Evolutionary conservation across 2,888 invertebrate genomes (phyloP), one percentile per base, ranked within the genome.

Genomic region (Plutella xylostella): DNA sequence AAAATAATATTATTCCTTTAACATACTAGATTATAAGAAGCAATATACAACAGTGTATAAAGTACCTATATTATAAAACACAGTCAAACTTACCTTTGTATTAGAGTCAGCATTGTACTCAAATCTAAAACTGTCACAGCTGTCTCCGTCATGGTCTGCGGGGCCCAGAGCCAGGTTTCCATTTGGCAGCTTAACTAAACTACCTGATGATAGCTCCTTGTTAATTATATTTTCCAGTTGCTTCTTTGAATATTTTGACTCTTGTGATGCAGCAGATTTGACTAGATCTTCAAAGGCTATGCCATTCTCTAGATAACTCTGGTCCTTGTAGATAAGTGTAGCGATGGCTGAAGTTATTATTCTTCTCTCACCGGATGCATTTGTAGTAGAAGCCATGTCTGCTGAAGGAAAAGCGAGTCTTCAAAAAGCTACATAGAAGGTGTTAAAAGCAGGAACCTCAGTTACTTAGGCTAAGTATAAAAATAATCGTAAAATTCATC

Each of bases 261-360:
- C 89, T 63, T 89, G 90, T 7, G 86, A 84, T 28, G 87, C 74
- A 46, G 91, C 85, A 57, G 89, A 88, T 60, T 85, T 86, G 25
- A 90, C 85, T 48, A 92, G 82, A 57, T 90, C 89, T 45, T 82
- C 80, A 48, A 88, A 87, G n/a, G 90, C 89, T 48, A 92, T 89
- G 17, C 92, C 91, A 65, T 88, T 86, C 65, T 90, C 88, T 47
- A 90, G 76, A 58, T 89, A 91, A 67, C 88, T 90, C 45, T 90
- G 90, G 61, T 91, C 90, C 58, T 88, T 87, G 53, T 89, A 87
- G 50, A 92, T 88, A 25, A 91, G 76, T 60, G 90, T 89, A 43
- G 90, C 89, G 50, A 91, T 88, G 18, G 91, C 90, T 51, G 89
- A 88, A 40, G 89, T 88, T 50, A 92, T 85, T 56, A 90, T 73